Evolutionary conservation across 2,797 vertebrate species (phyloP), one percentile per base, ranked within the genome.

Genomic region (Sparidentex hasta): DNA sequence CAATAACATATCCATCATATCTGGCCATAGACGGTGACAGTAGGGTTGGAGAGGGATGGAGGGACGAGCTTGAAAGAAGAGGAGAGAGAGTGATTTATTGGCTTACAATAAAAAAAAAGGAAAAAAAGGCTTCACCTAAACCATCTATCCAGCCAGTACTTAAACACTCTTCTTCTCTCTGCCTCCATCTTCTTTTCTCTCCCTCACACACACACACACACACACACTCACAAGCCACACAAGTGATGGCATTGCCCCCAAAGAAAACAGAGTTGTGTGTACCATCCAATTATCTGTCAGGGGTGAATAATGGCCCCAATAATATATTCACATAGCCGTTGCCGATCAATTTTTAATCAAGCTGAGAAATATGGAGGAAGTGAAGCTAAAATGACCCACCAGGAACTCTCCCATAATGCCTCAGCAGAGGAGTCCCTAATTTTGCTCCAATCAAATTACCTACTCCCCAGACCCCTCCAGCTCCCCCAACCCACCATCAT

Each of bases 281-380:
- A 97, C 96, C 87, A 90, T 94, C 94, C 95, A 97, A 98, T 99
- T 99, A 98, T 97, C 97, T 98, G 98, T 99, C 98, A 96, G 94
- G 92, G 94, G 96, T 99, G 97, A 99, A 97, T 98, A 97, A 99
- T 98, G 96, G 97, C 96, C 96, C 96, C 97, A 99, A 99, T 99
- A 98, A 99, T 99, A 99, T 99, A 99, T 99, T 99, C 98, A 98
- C 97, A 98, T 97, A 97, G 98, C 98, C 95, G 96, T 95, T 95
- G 96, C 97, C 96, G 98, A 99, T 99, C 98, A 99, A 99, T 99
- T 99, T 99, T 99, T 99, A 99, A 99, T 99, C 98, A 99, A 99
- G 97, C 96, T 95, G 96, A 99, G 97, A 99, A 99, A 98, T 98
- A 99, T 98, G 97, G 98, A 98, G 97, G 96, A 97, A 98, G 97